Conservation (phyloP, 2,797 vertebrate species). For the Bufotes viridis region DNA sequence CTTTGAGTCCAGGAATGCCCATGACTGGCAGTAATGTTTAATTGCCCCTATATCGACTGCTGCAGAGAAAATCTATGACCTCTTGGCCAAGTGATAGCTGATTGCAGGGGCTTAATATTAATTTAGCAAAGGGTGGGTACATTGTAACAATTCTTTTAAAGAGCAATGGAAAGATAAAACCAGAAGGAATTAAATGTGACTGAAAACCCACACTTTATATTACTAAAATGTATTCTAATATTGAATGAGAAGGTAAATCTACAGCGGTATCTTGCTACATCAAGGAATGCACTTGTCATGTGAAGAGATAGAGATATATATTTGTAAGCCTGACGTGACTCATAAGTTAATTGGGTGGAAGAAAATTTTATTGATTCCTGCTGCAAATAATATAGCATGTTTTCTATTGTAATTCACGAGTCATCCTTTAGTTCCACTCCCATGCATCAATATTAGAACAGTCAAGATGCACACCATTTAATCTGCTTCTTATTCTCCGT, state of each 20-base stretch:
- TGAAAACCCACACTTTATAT: not conserved
- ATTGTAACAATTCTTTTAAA: not conserved
- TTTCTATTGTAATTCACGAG: conserved; percentile 65
- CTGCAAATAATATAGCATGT: conserved; percentile 63
- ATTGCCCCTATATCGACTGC: too few relatives aligned
- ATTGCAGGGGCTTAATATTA: not conserved
- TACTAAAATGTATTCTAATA: not conserved
- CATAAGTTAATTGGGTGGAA: conserved; percentile 69
- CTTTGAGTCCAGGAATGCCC: too few relatives aligned
- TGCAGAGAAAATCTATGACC: not conserved
- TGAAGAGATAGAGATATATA: conserved; percentile 57
- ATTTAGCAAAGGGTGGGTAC: not conserved
- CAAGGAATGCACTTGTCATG: conserved; percentile 22
- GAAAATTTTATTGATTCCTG: conserved; percentile 63
- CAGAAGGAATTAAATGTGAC: not conserved
- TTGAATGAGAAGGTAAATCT: not conserved
- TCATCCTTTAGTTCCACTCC: conserved; percentile 66
- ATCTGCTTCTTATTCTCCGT: conserved; percentile 64
- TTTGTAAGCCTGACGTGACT: conserved; percentile 57
- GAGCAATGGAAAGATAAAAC: not conserved
- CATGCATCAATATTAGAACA: conserved; percentile 64
- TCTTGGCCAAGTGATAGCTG: too few relatives aligned
- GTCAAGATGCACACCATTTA: conserved; percentile 66
- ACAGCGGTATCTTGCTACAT: not conserved
- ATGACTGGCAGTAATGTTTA: not conserved